phyloP scores from a whole-genome alignment of 2,888 invertebrate species.

The Laspeyria flexula region DNA sequence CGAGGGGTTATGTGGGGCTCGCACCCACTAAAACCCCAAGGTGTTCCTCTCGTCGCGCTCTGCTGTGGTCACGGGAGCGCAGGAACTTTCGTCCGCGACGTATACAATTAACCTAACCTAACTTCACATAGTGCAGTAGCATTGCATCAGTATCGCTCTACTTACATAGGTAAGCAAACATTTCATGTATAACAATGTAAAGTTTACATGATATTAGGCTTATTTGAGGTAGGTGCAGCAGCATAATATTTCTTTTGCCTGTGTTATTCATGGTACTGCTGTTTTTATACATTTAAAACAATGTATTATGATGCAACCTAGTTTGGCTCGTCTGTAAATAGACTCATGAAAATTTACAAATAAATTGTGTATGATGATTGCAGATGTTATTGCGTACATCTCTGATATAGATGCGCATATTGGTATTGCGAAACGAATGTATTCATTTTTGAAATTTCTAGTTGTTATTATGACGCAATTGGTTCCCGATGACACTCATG shows the following conservation, averaged over 20 bases:
- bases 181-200: conserved; percentile 8
- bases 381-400: background rate
- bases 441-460: too few relatives aligned
- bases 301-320: conserved; percentile 5
- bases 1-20: too few relatives aligned
- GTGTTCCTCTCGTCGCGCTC: too few relatives aligned
- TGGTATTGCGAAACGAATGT: too few relatives aligned
- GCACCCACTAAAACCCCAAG: too few relatives aligned
- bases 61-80: too few relatives aligned
- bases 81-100: too few relatives aligned
- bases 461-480: too few relatives aligned
- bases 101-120: too few relatives aligned
- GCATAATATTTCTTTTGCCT: background rate
- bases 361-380: background rate
- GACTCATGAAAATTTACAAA: conserved; percentile 1
- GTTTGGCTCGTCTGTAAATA: background rate
- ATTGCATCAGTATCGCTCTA: background rate
- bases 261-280: background rate
- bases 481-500: too few relatives aligned
- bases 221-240: conserved; percentile 2
- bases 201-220: background rate
- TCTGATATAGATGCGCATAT: background rate
- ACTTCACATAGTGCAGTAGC: background rate
- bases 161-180: background rate
- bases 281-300: background rate